A percentile compares a stretch with the other conserved stretches of the same genome.
phyloP scores from a whole-genome alignment of 2,888 invertebrate species.

The Capitulum mitella region DNA sequence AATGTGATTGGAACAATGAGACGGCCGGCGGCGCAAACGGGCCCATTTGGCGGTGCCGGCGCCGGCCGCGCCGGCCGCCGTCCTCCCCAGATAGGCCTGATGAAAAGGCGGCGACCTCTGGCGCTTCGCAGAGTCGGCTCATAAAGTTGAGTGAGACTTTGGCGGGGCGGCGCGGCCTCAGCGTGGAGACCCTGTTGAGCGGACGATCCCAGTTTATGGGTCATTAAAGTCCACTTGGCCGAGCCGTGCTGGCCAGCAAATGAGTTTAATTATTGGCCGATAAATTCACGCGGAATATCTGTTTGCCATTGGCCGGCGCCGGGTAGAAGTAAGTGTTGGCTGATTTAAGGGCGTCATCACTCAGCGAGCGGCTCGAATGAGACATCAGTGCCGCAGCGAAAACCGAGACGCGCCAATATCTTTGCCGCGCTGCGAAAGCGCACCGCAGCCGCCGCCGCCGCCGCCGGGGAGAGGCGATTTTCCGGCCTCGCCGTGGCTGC shows the following conservation, averaged over 20 bases:
- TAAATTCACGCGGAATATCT: neutral
- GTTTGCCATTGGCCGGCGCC: neutral
- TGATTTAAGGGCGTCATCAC: conserved; percentile 26
- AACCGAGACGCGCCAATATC: neutral
- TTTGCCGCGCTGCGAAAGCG: conserved; percentile 8
- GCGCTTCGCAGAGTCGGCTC: neutral
- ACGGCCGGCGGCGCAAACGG: neutral
- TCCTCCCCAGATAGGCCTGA: neutral
- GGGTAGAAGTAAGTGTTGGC: neutral
- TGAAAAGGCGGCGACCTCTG: neutral
- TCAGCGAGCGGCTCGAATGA: conserved; percentile 13
- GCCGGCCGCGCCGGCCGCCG: neutral
- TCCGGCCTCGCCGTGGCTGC: neutral
- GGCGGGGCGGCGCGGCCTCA: too few species aligned
- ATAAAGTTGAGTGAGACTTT: neutral
- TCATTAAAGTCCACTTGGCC: conserved; percentile 7
- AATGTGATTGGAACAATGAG: conserved; percentile 11
- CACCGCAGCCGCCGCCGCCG: neutral
- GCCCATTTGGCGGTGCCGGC: neutral
- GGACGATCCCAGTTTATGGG: neutral
- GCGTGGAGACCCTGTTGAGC: neutral
- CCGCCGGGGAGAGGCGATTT: neutral
- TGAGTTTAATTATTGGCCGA: conserved; percentile 17
- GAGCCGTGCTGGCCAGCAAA: neutral
- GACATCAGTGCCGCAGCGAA: neutral